Conservation (phyloP, 2,797 vertebrate genomes). For the Poecilia gillii region DNA sequence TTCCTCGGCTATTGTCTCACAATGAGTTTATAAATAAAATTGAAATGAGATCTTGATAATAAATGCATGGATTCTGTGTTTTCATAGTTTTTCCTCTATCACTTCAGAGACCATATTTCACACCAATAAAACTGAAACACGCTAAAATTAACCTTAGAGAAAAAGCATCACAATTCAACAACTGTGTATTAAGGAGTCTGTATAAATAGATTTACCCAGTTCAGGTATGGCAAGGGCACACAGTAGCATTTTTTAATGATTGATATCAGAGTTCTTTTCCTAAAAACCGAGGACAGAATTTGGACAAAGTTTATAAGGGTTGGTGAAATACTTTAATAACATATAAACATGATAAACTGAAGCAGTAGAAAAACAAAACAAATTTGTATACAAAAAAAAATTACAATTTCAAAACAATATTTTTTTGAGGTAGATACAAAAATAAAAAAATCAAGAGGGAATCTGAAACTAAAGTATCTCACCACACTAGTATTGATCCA, state of each 20-base stretch:
- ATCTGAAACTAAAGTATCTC: background rate
- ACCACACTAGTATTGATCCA: background rate
- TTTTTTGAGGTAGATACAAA: background rate
- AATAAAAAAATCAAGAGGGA: background rate
- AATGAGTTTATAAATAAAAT: conserved; percentile 5
- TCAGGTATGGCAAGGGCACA: background rate
- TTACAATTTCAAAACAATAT: background rate
- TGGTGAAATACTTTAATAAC: background rate
- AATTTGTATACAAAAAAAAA: background rate
- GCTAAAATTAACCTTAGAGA: background rate
- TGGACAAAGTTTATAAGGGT: background rate
- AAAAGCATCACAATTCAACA: background rate
- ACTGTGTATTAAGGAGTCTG: background rate
- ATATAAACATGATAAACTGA: background rate
- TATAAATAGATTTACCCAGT: background rate
- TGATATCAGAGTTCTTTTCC: background rate
- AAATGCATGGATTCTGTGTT: background rate
- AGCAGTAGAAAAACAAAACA: background rate
- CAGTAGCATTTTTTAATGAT: background rate
- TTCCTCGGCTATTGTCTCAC: background rate
- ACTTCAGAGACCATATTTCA: background rate
- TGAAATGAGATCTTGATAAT: background rate
- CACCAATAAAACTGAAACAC: background rate
- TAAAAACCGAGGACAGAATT: background rate
- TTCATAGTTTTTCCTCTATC: background rate